phyloP scores from a whole-genome alignment of 1,140 invertebrate species.

The Epicauta chinensis region DNA sequence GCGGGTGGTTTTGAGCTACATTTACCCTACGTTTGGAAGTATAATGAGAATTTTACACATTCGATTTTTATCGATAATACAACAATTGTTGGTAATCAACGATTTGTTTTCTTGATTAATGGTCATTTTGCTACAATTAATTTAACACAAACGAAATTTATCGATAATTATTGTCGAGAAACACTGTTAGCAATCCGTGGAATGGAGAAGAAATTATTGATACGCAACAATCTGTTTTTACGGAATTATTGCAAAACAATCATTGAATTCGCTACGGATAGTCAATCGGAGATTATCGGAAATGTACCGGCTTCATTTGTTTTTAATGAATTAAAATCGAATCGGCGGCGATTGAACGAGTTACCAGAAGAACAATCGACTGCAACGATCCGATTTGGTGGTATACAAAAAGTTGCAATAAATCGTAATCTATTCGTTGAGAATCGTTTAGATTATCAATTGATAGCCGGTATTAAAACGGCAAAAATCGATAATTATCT shows the following conservation, averaged over 20 bases:
- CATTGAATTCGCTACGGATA: slow-evolving; percentile 82
- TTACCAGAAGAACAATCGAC: too few relatives aligned
- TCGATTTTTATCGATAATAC: slow-evolving; percentile 81
- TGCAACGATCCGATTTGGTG: slow-evolving; percentile 85
- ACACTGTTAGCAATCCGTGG: slow-evolving; percentile 83
- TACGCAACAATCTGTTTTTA: slow-evolving; percentile 72
- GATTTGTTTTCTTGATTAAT: slow-evolving; percentile 77
- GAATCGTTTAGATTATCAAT: slow-evolving; percentile 86
- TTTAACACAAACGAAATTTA: slow-evolving; percentile 79
- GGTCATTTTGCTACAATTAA: slow-evolving; percentile 87
- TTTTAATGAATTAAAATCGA: slow-evolving; percentile 73
- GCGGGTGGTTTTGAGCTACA: slow-evolving; percentile 77
- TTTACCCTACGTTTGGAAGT: slow-evolving; percentile 91
- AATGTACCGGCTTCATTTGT: slow-evolving; percentile 72
- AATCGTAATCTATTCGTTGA: slow-evolving; percentile 84
- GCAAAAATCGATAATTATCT: slow-evolving; percentile 81
- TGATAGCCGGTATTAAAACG: slow-evolving; percentile 86
- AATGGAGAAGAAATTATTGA: slow-evolving; percentile 93
- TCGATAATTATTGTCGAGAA: slow-evolving; percentile 73
- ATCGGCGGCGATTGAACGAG: too few relatives aligned
- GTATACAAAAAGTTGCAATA: slow-evolving; percentile 88
- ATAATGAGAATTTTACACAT: slow-evolving; percentile 91
- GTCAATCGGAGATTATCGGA: slow-evolving; percentile 89
- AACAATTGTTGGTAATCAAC: slow-evolving; percentile 76
- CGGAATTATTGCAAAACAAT: slow-evolving; percentile 80